Evolutionary conservation across 2,113 vertebrate species (phyloP).

Genomic region (Picathartes gymnocephalus): DNA sequence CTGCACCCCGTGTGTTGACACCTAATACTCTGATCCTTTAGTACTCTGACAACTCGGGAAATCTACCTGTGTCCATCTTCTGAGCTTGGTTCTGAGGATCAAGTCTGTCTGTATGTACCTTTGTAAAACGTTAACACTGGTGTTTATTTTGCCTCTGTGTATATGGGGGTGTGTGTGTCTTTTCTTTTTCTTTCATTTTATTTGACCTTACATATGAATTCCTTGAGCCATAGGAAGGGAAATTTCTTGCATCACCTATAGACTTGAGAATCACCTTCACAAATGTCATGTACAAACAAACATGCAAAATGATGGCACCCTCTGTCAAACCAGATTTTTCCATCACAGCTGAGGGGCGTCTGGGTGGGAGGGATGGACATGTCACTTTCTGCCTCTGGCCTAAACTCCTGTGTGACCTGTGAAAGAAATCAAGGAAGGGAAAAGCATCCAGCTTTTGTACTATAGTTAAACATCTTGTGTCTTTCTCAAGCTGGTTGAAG

Average conservation of each 20-base stretch:
- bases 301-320: background rate
- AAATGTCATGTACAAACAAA: background rate
- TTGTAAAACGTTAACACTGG: background rate
- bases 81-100: background rate
- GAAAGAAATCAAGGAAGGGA: background rate
- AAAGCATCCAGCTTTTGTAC: background rate
- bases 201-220: background rate
- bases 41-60: background rate
- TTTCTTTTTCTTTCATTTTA: background rate
- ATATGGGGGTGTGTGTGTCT: fast-evolving
- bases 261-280: background rate
- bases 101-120: background rate
- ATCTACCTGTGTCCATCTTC: background rate
- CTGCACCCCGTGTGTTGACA: background rate
- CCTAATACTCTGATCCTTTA: background rate
- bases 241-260: background rate
- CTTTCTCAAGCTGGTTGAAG: background rate
- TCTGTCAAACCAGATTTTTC: background rate
- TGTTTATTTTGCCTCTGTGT: background rate
- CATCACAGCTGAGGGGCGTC: background rate
- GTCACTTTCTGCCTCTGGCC: background rate
- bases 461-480: background rate
- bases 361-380: background rate
- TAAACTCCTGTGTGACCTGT: background rate
- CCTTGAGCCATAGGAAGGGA: background rate